Evolutionary conservation across 1,140 invertebrate species (phyloP).

Genomic region (Hyles vespertilio): DNA sequence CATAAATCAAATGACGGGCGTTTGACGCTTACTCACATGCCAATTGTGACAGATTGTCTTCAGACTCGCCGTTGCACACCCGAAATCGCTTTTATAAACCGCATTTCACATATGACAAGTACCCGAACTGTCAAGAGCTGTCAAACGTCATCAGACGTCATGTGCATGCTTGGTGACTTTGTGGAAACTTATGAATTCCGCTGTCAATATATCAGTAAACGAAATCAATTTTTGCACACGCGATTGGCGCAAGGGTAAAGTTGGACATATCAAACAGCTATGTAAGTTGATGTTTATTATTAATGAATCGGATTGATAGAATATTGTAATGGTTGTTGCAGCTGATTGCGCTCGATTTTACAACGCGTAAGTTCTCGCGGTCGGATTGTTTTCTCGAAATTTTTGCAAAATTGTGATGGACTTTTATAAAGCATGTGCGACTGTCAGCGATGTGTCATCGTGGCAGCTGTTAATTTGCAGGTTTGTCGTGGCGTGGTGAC

Average conservation of each 20-base stretch:
- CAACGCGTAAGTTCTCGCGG: background rate
- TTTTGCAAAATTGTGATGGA: conserved; percentile 11
- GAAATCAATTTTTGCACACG: background rate
- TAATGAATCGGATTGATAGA: conserved; percentile 44
- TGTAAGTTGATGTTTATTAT: conserved; percentile 29
- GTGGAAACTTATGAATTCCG: too few species aligned
- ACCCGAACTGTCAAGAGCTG: too few species aligned
- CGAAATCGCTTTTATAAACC: too few species aligned
- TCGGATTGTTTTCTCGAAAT: conserved; percentile 6
- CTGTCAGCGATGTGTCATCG: background rate
- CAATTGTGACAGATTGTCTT: conserved; percentile 1
- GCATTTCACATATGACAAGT: too few species aligned
- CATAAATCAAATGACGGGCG: conserved; percentile 9
- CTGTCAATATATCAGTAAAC: background rate
- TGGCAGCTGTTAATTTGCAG: conserved; percentile 5
- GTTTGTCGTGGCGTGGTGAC: conserved; percentile 2
- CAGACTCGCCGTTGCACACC: background rate
- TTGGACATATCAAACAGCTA: conserved; percentile 48
- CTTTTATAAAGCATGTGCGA: background rate
- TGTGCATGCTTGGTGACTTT: too few species aligned
- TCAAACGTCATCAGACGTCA: too few species aligned
- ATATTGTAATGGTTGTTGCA: conserved; percentile 48
- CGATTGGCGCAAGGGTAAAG: conserved; percentile 6
- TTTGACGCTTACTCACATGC: background rate
- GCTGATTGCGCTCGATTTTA: conserved; percentile 19